phyloP scores from a whole-genome alignment of 2,888 invertebrate species.

The Mythimna impura region DNA sequence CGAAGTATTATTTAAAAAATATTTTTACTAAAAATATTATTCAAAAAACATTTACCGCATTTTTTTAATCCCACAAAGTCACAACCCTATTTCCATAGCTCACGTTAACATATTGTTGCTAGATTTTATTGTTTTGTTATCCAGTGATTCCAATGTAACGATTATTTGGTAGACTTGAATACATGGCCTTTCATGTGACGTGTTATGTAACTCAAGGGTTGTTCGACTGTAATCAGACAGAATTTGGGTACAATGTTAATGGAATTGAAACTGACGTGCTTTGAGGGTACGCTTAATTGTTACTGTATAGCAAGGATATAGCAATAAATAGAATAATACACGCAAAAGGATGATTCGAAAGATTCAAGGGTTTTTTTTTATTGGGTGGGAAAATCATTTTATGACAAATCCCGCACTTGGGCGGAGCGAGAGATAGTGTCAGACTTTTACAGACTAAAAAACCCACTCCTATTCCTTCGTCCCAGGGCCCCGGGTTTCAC shows the following conservation, averaged over 20 bases:
- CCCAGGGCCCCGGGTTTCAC: no score
- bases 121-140: constrained; percentile 56
- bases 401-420: no score
- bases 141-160: constrained; percentile 42
- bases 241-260: constrained; percentile 11
- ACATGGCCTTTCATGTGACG: constrained; percentile 34
- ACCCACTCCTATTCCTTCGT: no score
- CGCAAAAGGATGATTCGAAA: no score
- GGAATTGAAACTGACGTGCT: constrained; percentile 2
- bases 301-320: no score
- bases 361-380: no score
- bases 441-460: no score
- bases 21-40: not conserved
- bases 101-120: constrained; percentile 69
- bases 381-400: no score
- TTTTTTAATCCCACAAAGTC: constrained; percentile 10
- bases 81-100: constrained; percentile 49
- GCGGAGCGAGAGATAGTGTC: no score
- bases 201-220: constrained; percentile 21
- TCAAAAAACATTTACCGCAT: not conserved
- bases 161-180: constrained; percentile 47
- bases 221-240: not conserved
- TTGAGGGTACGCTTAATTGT: no score
- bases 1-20: not conserved
- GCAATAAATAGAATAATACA: no score